Conservation (phyloP, 2,888 invertebrate genomes). For the Tipula vernalis region DNA sequence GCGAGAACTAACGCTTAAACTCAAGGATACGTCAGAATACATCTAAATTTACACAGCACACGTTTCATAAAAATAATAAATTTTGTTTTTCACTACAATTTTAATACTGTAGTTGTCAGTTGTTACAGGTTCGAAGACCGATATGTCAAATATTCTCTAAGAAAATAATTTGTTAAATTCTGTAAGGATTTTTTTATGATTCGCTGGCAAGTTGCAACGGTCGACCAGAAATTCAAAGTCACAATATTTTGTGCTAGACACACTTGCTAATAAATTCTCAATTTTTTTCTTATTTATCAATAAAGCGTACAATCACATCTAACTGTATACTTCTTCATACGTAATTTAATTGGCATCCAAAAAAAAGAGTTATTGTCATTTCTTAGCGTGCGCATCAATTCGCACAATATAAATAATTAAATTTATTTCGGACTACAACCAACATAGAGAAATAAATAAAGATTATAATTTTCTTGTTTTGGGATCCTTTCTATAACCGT, state of each 20-base stretch:
- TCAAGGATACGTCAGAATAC: no score
- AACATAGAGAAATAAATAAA: neutral
- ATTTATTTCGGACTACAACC: neutral
- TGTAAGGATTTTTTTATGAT: no score
- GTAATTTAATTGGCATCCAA: neutral
- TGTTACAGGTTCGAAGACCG: no score
- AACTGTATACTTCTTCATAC: neutral
- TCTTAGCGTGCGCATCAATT: neutral
- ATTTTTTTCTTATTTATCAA: neutral
- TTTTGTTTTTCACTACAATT: no score
- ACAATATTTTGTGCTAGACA: neutral
- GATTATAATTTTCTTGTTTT: neutral
- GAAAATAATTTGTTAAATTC: no score
- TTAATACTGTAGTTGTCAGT: no score
- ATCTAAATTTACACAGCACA: no score
- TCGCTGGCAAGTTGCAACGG: no score
- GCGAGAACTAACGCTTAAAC: no score
- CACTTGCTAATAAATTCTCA: neutral
- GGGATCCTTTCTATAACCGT: neutral
- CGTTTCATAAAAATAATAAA: no score
- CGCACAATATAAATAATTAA: neutral
- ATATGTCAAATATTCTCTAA: no score
- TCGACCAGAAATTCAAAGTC: no score
- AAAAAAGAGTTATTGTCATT: neutral
- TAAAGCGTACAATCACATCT: neutral